Percentiles rank a stretch among this genome's conserved stretches.
phyloP scores from a whole-genome alignment of 2,888 invertebrate genomes.

The Macrophya annulata region DNA sequence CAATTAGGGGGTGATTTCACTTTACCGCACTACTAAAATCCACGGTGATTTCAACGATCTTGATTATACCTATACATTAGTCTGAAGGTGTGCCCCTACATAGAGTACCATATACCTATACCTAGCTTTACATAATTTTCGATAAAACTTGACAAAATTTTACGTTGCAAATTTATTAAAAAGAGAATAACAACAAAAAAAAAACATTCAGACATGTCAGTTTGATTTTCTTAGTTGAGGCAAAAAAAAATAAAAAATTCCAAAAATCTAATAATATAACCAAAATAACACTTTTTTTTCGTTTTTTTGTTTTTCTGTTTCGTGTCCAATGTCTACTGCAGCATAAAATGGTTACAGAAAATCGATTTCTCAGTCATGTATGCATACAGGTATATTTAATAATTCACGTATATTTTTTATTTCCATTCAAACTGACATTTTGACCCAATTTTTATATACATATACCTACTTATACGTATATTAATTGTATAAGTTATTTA shows the following conservation, averaged over 20 bases:
- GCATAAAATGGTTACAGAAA: not conserved
- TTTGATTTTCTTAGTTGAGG: not conserved
- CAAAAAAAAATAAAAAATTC: not conserved
- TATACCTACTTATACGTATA: no score
- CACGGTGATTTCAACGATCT: not conserved
- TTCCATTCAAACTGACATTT: not conserved
- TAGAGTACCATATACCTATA: not conserved
- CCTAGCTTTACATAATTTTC: not conserved
- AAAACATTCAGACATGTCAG: not conserved
- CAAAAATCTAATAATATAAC: not conserved
- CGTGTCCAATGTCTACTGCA: not conserved
- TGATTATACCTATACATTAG: not conserved
- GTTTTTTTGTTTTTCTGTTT: not conserved
- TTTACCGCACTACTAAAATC: not conserved
- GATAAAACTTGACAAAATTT: not conserved
- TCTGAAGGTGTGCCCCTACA: not conserved
- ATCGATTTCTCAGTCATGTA: not conserved
- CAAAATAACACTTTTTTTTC: not conserved
- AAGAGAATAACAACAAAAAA: not conserved
- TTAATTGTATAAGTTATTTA: not conserved
- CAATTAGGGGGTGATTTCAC: conserved; percentile 10
- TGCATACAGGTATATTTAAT: not conserved
- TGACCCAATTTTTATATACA: not conserved
- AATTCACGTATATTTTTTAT: not conserved
- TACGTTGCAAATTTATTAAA: no score